A percentile compares a stretch with the other conserved stretches of the same genome.
phyloP scores from a whole-genome alignment of 2,797 vertebrate genomes.

The Spondyliosoma cantharus region DNA sequence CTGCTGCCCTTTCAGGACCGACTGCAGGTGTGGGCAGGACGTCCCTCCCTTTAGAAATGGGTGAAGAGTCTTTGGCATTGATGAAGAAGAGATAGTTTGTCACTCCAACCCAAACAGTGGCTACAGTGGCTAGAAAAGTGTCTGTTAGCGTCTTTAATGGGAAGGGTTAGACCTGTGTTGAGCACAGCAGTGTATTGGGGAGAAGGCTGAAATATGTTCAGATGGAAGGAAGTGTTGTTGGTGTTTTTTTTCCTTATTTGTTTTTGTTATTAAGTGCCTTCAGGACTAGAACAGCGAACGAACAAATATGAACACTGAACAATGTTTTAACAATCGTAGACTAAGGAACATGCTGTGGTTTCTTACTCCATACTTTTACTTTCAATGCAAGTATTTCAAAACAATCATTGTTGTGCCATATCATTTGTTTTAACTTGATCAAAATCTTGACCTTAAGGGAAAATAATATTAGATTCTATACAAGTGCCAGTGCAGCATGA shows the following conservation, averaged over 20 bases:
- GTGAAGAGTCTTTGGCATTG: conserved; percentile 25
- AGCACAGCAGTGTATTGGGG: conserved; percentile 80
- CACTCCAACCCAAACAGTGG: conserved; percentile 32
- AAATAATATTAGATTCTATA: conserved; percentile 61
- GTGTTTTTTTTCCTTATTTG: conserved; percentile 69
- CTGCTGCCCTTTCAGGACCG: conserved; percentile 47
- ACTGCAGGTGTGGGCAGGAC: conserved; percentile 42
- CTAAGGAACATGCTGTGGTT: conserved; percentile 86
- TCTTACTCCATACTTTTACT: conserved; percentile 80
- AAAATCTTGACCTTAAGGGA: conserved; percentile 77
- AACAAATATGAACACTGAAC: conserved; percentile 77
- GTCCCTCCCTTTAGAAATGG: conserved; percentile 25
- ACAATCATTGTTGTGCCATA: conserved; percentile 74
- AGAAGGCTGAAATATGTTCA: conserved; percentile 48
- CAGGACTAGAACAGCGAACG: conserved; percentile 77
- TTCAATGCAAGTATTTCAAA: conserved; percentile 81
- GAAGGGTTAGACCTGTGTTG: conserved; percentile 82
- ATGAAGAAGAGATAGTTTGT: conserved; percentile 45
- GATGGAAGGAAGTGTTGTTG: conserved; percentile 60
- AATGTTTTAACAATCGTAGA: conserved; percentile 73
- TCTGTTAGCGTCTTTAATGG: conserved; percentile 21
- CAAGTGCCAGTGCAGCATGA: conserved; percentile 73
- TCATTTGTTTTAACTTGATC: conserved; percentile 72
- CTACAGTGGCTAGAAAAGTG: conserved; percentile 25
- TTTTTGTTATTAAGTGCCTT: conserved; percentile 92